These are phyloP conservation scores for Loripinus fragilis DNA, from an alignment of 2,888 invertebrate genomes.

Conservation along the genomic window DNA sequence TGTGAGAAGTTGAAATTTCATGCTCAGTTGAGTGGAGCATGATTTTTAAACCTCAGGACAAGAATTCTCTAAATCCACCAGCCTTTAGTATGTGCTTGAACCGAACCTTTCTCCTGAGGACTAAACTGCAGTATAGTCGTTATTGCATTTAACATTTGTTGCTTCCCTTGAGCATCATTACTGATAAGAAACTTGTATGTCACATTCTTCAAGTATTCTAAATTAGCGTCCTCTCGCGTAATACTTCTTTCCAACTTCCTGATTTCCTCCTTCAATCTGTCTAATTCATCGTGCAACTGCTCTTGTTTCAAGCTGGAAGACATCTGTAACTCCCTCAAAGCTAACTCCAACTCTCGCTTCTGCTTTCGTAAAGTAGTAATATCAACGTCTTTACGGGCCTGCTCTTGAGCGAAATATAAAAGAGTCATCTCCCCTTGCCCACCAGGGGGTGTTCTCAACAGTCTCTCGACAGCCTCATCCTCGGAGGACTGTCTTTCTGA, in stretches of 20 bases:
- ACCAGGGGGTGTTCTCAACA: conserved; percentile 78
- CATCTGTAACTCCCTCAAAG: conserved; percentile 85
- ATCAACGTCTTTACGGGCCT: conserved; percentile 91
- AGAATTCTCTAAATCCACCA: conserved; percentile 69
- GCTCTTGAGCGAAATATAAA: conserved; percentile 92
- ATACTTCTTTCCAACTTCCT: conserved; percentile 83
- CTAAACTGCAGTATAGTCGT: conserved; percentile 93
- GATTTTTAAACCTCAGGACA: neutral
- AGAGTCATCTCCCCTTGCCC: conserved; percentile 84
- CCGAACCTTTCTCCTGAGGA: conserved; percentile 87
- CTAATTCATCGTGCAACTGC: conserved; percentile 84
- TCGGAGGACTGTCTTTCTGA: conserved; percentile 62
- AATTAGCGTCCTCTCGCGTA: conserved; percentile 92
- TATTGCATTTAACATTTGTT: conserved; percentile 95
- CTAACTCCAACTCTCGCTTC: conserved; percentile 86
- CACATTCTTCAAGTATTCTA: conserved; percentile 96
- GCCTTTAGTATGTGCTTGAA: conserved; percentile 64
- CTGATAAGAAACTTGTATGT: conserved; percentile 91
- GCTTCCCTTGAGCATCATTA: conserved; percentile 88
- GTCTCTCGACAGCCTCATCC: conserved; percentile 68
- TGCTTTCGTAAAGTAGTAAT: conserved; percentile 89
- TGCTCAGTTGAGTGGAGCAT: too few species aligned
- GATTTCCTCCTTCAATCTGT: conserved; percentile 85
- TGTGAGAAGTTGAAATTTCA: too few species aligned
- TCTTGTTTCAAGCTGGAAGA: conserved; percentile 82